Conservation (phyloP, 2,113 vertebrate genomes). For the Psettodes erumei region DNA sequence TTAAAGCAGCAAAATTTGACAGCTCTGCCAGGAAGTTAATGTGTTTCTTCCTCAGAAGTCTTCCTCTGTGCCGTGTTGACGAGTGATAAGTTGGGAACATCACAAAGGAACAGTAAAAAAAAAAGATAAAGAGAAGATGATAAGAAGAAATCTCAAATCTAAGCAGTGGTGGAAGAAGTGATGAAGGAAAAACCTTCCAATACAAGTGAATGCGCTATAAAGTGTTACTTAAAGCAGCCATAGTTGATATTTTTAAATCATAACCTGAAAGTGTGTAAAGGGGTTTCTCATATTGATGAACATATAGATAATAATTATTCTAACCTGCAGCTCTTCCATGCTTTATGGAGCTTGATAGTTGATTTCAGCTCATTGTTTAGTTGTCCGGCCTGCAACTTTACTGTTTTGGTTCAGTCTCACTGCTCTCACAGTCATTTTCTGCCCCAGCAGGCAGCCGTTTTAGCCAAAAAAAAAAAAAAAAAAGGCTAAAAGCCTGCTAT, state of each 20-base stretch:
- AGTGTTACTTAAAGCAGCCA: neutral
- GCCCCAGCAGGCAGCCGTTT: neutral
- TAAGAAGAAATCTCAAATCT: neutral
- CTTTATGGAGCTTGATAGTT: neutral
- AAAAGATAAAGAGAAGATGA: no score
- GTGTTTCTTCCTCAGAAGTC: neutral
- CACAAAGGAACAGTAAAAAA: no score
- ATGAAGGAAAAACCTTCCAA: neutral
- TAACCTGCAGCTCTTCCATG: neutral
- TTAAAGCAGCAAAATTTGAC: conserved; percentile 12
- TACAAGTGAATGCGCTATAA: neutral
- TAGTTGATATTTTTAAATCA: neutral
- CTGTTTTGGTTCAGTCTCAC: neutral
- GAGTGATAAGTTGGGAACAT: conserved; percentile 16
- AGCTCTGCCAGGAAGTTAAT: neutral
- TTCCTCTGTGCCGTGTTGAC: no score
- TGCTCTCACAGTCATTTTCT: neutral
- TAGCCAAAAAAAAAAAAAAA: neutral
- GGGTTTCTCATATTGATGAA: neutral
- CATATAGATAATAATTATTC: neutral
- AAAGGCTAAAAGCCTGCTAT: neutral
- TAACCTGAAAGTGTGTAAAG: neutral
- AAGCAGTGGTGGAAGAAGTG: neutral
- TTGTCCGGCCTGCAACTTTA: neutral
- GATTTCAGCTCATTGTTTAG: neutral